Conservation (phyloP, 37 sponge, comb jelly and placozoan species). For the Diacarnus erythraeanus region DNA sequence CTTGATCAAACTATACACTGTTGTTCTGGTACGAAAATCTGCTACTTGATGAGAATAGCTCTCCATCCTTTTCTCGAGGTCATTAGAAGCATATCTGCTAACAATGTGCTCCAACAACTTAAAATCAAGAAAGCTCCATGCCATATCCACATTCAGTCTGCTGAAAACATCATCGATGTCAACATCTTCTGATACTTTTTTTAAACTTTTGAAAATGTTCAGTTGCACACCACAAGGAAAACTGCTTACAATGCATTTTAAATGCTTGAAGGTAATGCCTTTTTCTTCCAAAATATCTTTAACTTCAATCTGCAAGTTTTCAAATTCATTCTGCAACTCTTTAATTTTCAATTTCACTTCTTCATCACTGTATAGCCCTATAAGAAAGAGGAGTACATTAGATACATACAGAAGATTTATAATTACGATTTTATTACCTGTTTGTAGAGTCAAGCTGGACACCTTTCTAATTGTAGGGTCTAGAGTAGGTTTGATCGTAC, state of each 20-base stretch:
- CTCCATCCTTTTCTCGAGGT: background rate
- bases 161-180: background rate
- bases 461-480: no score
- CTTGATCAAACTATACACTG: background rate
- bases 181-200: background rate
- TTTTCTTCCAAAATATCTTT: background rate
- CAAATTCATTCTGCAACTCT: background rate
- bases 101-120: background rate
- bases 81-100: background rate
- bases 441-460: no score
- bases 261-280: background rate
- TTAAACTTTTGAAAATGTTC: background rate
- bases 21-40: background rate
- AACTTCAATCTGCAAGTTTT: background rate
- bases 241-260: background rate
- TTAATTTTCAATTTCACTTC: background rate
- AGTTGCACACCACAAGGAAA: background rate
- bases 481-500: no score
- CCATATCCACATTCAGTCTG: background rate
- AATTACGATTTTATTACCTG: no score
- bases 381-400: background rate
- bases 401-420: background rate
- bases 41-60: background rate
- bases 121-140: background rate
- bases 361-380: background rate